A percentile compares a stretch with the other conserved stretches of the same genome.
phyloP scores from a whole-genome alignment of 2,888 invertebrate genomes.

The Hydraecia micacea region DNA sequence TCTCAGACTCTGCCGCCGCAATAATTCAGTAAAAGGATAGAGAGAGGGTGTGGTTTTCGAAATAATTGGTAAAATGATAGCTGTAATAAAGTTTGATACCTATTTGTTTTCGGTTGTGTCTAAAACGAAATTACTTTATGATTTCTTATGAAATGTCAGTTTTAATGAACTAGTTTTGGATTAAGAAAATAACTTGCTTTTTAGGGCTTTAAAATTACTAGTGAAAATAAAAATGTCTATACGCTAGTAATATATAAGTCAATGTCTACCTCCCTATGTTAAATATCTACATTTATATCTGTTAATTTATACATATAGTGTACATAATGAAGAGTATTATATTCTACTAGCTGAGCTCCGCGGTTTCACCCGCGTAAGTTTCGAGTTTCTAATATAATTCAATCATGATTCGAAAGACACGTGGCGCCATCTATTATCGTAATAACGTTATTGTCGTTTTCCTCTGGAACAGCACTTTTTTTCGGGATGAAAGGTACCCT shows the following conservation, averaged over 20 bases:
- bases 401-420: too few relatives aligned
- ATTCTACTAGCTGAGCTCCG: too few relatives aligned
- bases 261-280: neutral
- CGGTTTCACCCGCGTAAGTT: too few relatives aligned
- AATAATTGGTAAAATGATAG: constrained; percentile 68
- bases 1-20: constrained; percentile 43
- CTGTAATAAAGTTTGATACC: constrained; percentile 49
- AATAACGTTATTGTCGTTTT: too few relatives aligned
- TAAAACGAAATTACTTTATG: neutral
- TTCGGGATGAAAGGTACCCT: too few relatives aligned
- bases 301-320: neutral
- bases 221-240: neutral
- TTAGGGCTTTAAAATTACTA: neutral
- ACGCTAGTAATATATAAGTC: too few relatives aligned
- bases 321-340: neutral
- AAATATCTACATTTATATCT: neutral
- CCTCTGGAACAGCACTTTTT: too few relatives aligned
- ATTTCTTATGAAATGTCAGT: neutral
- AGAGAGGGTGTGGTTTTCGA: constrained; percentile 52
- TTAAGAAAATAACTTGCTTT: neutral
- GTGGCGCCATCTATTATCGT: too few relatives aligned
- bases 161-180: neutral
- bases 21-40: constrained; percentile 61
- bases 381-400: too few relatives aligned
- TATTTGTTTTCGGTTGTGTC: constrained; percentile 8